Conservation (phyloP, 2,113 vertebrate species). For the Oryzias melastigma region DNA sequence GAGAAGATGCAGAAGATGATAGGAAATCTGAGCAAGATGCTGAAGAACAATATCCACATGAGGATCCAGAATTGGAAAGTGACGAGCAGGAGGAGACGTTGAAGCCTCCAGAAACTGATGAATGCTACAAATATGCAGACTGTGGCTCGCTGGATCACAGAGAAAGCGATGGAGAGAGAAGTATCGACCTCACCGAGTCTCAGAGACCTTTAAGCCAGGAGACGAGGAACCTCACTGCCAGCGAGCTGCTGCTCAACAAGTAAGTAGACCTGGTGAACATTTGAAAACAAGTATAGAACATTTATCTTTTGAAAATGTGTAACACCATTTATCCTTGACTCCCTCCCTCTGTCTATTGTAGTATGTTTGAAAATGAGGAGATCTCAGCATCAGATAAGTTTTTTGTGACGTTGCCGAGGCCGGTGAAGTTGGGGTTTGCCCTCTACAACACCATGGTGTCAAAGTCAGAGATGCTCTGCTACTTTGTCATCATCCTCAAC, state of each 20-base stretch:
- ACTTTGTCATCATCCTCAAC: constrained; percentile 76
- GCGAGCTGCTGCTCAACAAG: constrained; percentile 77
- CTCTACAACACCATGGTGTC: constrained; percentile 68
- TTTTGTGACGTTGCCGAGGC: constrained; percentile 49
- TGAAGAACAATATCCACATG: constrained; percentile 3
- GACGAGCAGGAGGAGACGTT: constrained; percentile 15
- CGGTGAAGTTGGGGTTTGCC: constrained; percentile 69
- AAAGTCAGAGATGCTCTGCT: constrained; percentile 78
- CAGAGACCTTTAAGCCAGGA: constrained; percentile 56
- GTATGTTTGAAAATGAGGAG: constrained; percentile 69
- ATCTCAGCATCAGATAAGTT: constrained; percentile 72
- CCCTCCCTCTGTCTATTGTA: constrained; percentile 14
- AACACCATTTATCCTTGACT: neutral
- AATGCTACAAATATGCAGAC: constrained; percentile 21
- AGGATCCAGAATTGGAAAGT: neutral
- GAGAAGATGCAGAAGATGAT: neutral
- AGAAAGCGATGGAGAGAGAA: constrained; percentile 40
- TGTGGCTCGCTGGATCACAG: constrained; percentile 30
- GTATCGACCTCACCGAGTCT: constrained; percentile 44
- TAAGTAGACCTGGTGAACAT: constrained; percentile 49
- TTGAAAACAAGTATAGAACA: neutral
- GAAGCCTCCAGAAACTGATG: constrained; percentile 8
- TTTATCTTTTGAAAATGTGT: neutral
- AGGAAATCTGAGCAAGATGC: constrained; percentile 1
- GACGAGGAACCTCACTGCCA: constrained; percentile 69